These are phyloP conservation scores for Styela plicata DNA, from an alignment of 23 tunicate genomes.

Conservation along the genomic window DNA sequence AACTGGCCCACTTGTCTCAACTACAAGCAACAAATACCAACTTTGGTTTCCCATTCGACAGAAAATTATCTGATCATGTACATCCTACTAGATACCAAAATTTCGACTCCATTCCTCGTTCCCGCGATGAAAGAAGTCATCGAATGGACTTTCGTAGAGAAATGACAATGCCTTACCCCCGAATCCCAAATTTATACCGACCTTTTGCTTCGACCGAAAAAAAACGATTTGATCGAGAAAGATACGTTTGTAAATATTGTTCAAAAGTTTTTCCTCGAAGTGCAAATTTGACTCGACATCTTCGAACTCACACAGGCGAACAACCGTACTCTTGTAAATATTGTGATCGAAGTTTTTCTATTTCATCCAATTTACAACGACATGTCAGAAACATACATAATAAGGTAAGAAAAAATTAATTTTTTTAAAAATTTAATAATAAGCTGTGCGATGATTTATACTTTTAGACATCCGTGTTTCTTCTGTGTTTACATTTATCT, in stretches of 20 bases:
- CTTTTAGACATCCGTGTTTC: too few relatives aligned
- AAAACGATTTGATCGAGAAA: constrained; percentile 33
- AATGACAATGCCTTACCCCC: not conserved
- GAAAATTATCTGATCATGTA: not conserved
- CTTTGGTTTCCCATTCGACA: too few relatives aligned
- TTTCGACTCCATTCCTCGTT: not conserved
- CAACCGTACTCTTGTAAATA: constrained; percentile 94
- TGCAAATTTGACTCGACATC: constrained; percentile 94
- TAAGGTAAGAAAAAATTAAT: constrained; percentile 63
- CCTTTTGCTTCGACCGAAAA: not conserved
- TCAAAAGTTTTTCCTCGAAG: constrained; percentile 93
- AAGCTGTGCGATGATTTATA: too few relatives aligned
- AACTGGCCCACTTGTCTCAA: not conserved
- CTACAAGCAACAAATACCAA: not conserved
- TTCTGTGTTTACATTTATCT: too few relatives aligned
- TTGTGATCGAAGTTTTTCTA: constrained; percentile 94
- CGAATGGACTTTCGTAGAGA: not conserved
- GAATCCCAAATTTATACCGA: not conserved
- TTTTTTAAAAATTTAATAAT: too few relatives aligned
- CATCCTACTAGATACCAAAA: not conserved
- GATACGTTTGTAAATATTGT: constrained; percentile 86
- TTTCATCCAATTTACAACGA: constrained; percentile 92
- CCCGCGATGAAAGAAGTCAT: not conserved
- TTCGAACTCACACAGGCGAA: constrained; percentile 98
- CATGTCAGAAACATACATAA: constrained; percentile 97